Evolutionary conservation across 2,797 vertebrate species (phyloP).

Genomic region (Erethizon dorsatum): DNA sequence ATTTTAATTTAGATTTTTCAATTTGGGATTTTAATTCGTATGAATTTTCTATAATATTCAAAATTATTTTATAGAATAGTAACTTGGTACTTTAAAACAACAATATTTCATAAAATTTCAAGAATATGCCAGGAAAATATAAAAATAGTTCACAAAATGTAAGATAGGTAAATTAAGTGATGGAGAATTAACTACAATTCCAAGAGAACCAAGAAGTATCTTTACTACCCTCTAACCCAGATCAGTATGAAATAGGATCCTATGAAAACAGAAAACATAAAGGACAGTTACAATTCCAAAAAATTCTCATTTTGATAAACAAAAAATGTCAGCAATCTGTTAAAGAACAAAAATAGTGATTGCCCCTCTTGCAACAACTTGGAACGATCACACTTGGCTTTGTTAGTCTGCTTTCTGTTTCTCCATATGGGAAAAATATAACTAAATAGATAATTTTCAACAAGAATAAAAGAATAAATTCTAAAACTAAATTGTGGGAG

Average conservation of each 20-base stretch:
- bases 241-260: neutral
- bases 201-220: neutral
- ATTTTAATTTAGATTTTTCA: constrained; percentile 20
- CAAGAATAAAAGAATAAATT: constrained; percentile 38
- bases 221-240: neutral
- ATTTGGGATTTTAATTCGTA: neutral
- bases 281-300: constrained; percentile 52
- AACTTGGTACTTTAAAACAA: constrained; percentile 51
- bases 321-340: constrained; percentile 69
- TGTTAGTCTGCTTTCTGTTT: constrained; percentile 39
- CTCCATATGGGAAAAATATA: constrained; percentile 58
- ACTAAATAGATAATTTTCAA: constrained; percentile 66
- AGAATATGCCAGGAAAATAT: neutral
- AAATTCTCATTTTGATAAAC: constrained; percentile 51
- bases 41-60: neutral
- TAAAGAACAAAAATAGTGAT: constrained; percentile 35
- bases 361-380: constrained; percentile 12
- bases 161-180: neutral
- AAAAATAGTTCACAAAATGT: constrained; percentile 31
- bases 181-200: neutral
- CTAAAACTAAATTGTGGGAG: neutral
- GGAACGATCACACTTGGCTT: constrained; percentile 17
- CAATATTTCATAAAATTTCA: constrained; percentile 19
- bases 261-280: constrained; percentile 42
- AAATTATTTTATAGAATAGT: neutral